Evolutionary conservation across 2,113 vertebrate genomes (phyloP).

Genomic region (Lota lota): DNA sequence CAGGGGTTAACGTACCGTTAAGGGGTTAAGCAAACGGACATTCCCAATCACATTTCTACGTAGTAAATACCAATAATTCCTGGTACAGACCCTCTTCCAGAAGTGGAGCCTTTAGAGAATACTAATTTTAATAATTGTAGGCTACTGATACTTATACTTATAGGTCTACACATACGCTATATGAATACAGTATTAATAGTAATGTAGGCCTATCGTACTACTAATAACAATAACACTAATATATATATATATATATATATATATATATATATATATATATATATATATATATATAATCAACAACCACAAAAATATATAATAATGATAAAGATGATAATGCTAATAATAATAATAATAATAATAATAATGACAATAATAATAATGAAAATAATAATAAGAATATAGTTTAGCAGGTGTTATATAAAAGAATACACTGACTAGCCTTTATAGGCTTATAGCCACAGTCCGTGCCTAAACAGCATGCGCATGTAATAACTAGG

Average conservation of each 20-base stretch:
- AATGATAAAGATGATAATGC: neutral
- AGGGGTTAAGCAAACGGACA: slow-evolving; percentile 92
- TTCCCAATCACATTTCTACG: slow-evolving; percentile 27
- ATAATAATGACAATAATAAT: neutral
- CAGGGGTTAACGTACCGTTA: slow-evolving; percentile 89
- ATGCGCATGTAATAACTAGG: no score
- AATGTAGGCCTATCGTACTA: neutral
- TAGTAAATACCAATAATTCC: no score
- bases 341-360: neutral
- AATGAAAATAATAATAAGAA: neutral
- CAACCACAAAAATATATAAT: neutral
- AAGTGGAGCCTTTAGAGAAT: no score
- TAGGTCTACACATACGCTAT: no score
- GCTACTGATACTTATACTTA: no score
- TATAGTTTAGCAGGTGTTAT: no score
- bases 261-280: no score
- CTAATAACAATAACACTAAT: neutral
- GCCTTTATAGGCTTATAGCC: no score
- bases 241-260: neutral
- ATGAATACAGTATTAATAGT: neutral
- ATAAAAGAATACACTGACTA: no score
- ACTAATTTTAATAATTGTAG: no score
- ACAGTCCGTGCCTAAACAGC: no score
- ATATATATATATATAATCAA: neutral
- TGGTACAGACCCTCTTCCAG: no score